Evolutionary conservation across 2,888 invertebrate species (phyloP).

Genomic region (Yponomeuta malinellus): DNA sequence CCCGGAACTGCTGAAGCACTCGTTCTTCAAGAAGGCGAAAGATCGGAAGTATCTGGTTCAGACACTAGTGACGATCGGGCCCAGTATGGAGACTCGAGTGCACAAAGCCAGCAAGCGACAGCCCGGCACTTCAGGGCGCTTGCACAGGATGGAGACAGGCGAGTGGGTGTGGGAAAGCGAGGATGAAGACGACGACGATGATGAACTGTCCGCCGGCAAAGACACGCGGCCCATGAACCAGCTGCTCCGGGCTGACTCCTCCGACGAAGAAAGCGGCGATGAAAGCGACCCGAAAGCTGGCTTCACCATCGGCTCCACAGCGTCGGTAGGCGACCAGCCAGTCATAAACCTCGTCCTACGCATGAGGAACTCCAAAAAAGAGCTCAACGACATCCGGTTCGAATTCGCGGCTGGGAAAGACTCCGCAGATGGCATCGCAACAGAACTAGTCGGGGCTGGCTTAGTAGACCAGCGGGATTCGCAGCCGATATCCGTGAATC

Average conservation of each 20-base stretch:
- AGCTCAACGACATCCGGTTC: slow-evolving; percentile 98
- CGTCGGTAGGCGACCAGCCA: slow-evolving; percentile 46
- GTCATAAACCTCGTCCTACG: slow-evolving; percentile 91
- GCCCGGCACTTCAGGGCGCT: slow-evolving; percentile 88
- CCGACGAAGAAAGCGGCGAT: slow-evolving; percentile 75
- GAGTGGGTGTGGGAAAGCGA: slow-evolving; percentile 99
- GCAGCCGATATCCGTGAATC: slow-evolving; percentile 92
- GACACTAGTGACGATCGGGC: slow-evolving; percentile 90
- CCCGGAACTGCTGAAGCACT: slow-evolving; percentile 96
- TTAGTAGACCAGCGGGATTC: slow-evolving; percentile 95
- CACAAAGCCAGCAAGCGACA: slow-evolving; percentile 90
- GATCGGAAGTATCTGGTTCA: slow-evolving; percentile 93
- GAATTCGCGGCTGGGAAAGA: slow-evolving; percentile 96
- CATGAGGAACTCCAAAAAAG: slow-evolving; percentile 93
- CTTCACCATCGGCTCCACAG: slow-evolving; percentile 54
- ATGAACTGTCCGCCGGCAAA: slow-evolving; percentile 40
- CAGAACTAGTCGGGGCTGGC: slow-evolving; percentile 96
- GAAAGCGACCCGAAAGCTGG: slow-evolving; percentile 31
- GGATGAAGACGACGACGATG: slow-evolving; percentile 84
- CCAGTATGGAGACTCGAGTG: slow-evolving; percentile 92
- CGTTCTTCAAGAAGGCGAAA: slow-evolving; percentile 99
- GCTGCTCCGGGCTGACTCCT: slow-evolving; percentile 75
- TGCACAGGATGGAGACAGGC: slow-evolving; percentile 96
- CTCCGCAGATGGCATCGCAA: slow-evolving; percentile 95
- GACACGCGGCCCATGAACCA: slow-evolving; percentile 79